phyloP scores from a whole-genome alignment of 2,113 vertebrate genomes.

The Mustela nigripes region DNA sequence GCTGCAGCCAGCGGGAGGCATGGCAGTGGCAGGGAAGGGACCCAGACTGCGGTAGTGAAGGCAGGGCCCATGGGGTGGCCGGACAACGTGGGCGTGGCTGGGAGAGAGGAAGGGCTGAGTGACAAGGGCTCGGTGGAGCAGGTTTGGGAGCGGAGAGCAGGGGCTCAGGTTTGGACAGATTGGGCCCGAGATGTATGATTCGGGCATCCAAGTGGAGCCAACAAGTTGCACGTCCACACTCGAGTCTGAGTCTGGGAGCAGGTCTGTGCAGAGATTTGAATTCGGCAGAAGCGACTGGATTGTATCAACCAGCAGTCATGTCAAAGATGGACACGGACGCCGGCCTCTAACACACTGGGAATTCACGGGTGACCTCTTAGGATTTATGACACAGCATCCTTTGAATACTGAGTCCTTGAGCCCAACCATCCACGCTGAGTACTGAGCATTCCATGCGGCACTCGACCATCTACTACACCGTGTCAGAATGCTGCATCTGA shows the following conservation, averaged over 20 bases:
- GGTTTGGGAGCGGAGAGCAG: background rate
- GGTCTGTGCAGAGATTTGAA: background rate
- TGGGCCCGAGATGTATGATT: background rate
- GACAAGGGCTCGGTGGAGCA: background rate
- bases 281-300: background rate
- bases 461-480: background rate
- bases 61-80: background rate
- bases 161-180: background rate
- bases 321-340: background rate
- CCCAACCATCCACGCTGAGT: background rate
- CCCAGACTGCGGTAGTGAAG: accelerated
- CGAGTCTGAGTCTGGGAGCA: background rate
- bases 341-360: background rate
- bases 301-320: too few relatives aligned
- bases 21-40: accelerated
- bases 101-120: background rate
- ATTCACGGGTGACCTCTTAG: background rate
- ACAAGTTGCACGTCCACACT: accelerated
- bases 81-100: background rate
- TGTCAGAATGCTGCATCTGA: background rate
- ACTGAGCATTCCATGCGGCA: background rate
- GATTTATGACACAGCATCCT: background rate
- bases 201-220: background rate
- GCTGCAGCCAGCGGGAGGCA: background rate
- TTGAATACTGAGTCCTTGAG: background rate